phyloP scores from a whole-genome alignment of 2,113 vertebrate genomes.

The Nothobranchius furzeri region DNA sequence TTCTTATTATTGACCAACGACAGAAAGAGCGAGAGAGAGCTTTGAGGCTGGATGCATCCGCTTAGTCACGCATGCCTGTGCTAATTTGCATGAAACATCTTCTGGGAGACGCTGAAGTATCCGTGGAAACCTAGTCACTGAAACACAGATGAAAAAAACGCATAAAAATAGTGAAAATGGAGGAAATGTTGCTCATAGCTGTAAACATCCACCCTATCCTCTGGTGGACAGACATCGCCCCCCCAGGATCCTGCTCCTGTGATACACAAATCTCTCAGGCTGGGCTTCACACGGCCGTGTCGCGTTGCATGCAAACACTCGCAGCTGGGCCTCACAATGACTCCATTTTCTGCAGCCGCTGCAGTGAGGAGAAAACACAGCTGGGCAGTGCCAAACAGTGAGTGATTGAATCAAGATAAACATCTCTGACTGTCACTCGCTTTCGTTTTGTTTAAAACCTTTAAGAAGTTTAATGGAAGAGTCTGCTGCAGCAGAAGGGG shows the following conservation, averaged over 20 bases:
- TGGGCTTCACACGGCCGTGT: conserved; percentile 33
- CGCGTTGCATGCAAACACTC: conserved; percentile 54
- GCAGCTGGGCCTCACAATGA: conserved; percentile 33
- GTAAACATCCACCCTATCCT: conserved; percentile 24
- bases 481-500: conserved; percentile 62
- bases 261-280: conserved; percentile 10
- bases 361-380: conserved; percentile 19
- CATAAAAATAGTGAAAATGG: background rate
- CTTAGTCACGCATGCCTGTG: conserved; percentile 49
- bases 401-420: background rate
- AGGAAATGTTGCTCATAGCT: conserved; percentile 19
- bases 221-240: conserved; percentile 30
- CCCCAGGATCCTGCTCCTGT: conserved; percentile 8
- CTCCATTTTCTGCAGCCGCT: conserved; percentile 30
- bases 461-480: background rate
- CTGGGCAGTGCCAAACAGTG: background rate
- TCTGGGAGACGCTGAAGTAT: background rate
- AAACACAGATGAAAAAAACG: conserved; percentile 44
- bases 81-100: conserved; percentile 12
- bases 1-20: conserved; percentile 10
- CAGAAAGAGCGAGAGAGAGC: background rate
- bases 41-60: conserved; percentile 15
- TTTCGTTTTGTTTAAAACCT: background rate
- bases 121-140: conserved; percentile 45
- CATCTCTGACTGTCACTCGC: background rate